Conservation (phyloP, 2,888 invertebrate genomes). For the Drosophila kanekoi region DNA sequence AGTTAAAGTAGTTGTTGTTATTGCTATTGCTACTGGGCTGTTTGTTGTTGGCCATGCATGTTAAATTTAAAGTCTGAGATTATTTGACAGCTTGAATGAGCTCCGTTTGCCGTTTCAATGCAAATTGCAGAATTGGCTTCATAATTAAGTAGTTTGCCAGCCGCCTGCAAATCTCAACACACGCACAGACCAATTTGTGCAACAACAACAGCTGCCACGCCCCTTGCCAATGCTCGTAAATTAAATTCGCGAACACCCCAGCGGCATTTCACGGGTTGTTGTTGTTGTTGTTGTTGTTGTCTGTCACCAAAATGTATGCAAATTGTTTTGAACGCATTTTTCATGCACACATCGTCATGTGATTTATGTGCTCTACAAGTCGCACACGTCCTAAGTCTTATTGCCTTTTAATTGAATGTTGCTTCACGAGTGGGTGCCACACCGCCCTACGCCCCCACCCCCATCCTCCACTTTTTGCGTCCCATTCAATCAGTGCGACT, state of each 20-base stretch:
- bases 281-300: constrained; percentile 22
- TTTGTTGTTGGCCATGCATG: constrained; percentile 32
- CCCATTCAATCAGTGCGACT: constrained; percentile 38
- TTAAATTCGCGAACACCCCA: constrained; percentile 56
- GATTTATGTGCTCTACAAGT: constrained; percentile 61
- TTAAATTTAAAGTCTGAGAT: constrained; percentile 45
- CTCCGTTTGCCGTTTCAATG: constrained; percentile 55
- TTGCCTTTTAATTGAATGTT: constrained; percentile 57
- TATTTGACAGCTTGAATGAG: constrained; percentile 73
- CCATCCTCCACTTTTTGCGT: neutral
- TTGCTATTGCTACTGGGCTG: constrained; percentile 18
- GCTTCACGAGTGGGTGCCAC: constrained; percentile 20
- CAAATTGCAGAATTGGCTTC: constrained; percentile 66
- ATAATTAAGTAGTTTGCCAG: constrained; percentile 71
- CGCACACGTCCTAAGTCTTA: constrained; percentile 55
- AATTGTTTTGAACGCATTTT: constrained; percentile 61
- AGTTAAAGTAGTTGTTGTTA: constrained; percentile 18
- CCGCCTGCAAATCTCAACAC: constrained; percentile 18
- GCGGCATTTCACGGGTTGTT: constrained; percentile 8
- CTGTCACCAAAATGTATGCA: constrained; percentile 77
- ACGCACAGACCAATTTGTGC: constrained; percentile 28
- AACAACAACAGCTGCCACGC: constrained; percentile 47
- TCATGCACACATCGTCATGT: constrained; percentile 51
- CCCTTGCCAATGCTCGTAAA: constrained; percentile 65
- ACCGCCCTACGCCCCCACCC: neutral